These are phyloP conservation scores for Mugil cephalus DNA, from an alignment of 2,113 vertebrate species.

Conservation along the genomic window DNA sequence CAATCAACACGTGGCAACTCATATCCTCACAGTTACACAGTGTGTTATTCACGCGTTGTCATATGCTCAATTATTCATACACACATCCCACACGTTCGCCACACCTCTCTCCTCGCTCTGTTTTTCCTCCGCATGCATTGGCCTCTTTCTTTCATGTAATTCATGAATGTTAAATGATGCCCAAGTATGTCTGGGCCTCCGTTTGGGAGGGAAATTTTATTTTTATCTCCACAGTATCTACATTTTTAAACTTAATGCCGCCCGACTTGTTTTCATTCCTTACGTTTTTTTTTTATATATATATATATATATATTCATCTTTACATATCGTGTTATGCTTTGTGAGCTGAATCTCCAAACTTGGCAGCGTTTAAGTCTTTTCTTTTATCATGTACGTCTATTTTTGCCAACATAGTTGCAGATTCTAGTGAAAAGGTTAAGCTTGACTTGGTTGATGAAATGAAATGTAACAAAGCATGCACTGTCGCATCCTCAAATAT, in stretches of 20 bases:
- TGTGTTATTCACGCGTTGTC: slow-evolving; percentile 43
- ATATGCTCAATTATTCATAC: slow-evolving; percentile 65
- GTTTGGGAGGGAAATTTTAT: slow-evolving; percentile 1
- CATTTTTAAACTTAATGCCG: background rate
- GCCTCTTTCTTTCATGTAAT: slow-evolving; percentile 31
- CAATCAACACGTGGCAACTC: slow-evolving; percentile 46
- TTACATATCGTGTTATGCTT: slow-evolving; percentile 11
- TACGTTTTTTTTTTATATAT: slow-evolving; percentile 7
- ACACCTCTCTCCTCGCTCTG: slow-evolving; percentile 11
- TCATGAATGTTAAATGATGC: slow-evolving; percentile 49
- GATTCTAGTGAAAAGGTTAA: background rate
- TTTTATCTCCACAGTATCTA: slow-evolving; percentile 20
- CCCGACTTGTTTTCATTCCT: background rate
- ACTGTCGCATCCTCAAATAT: too few relatives aligned
- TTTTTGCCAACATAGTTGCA: background rate
- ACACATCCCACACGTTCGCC: slow-evolving; percentile 36
- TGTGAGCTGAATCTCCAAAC: slow-evolving; percentile 16
- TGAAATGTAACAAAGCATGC: too few relatives aligned
- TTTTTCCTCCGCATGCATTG: background rate
- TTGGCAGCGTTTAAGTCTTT: background rate
- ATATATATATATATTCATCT: background rate
- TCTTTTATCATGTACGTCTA: background rate
- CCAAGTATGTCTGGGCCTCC: background rate
- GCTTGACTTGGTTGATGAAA: slow-evolving; percentile 5
- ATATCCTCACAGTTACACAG: slow-evolving; percentile 39